Base-by-base conservation (phyloP, 2,113 vertebrate species). In the Vulpes ferrilata region DNA sequence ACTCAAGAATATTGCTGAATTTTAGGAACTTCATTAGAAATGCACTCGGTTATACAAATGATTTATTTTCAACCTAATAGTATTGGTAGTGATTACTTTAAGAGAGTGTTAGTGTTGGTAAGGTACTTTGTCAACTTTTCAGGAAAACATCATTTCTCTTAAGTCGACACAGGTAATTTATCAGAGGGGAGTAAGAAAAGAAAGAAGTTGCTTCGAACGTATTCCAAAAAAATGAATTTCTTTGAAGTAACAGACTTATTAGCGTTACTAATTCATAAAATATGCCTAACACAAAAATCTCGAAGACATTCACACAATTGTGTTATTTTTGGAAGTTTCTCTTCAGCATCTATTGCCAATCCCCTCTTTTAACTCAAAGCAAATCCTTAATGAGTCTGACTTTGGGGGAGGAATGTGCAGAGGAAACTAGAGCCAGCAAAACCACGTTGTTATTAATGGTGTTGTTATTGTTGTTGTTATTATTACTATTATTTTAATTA, bases 141-240 rank as follows among this genome's bases (percentile, higher is more conserved):
- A 96, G 88, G 48, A 82, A 97, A 97, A 94, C 55, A 16, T 19
- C 84, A 92, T 93, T 97, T 94, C 38, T 92, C 87, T 95, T 96
- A 88, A 84, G 57, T 90, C 65, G 25, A 85, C 30, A 84, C 94
- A 88, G 22, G 55, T 82, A 96, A 96, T 94, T 88, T 91, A 95
- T 94, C 65, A 90, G 55, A 85, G 25, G 16, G 60, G 88, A 94
- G n/a, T 67, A 93, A 64, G 12, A 16, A 86, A 43, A 80, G 71
- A 90, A 88, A 92, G 10, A 62, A 95, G 10, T 64, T 82, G 20
- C 19, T 95, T 87, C 96, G 78, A 95, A 95, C 87, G 93, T 88
- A 96, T 95, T 88, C 74, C 67, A 88, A 43, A 35, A 91, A 91
- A 92, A 88, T 67, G 4, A 13, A 79, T 92, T 79, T 91, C 43